Conservation (phyloP, 1,140 invertebrate species). For the Luehdorfia chinensis region DNA sequence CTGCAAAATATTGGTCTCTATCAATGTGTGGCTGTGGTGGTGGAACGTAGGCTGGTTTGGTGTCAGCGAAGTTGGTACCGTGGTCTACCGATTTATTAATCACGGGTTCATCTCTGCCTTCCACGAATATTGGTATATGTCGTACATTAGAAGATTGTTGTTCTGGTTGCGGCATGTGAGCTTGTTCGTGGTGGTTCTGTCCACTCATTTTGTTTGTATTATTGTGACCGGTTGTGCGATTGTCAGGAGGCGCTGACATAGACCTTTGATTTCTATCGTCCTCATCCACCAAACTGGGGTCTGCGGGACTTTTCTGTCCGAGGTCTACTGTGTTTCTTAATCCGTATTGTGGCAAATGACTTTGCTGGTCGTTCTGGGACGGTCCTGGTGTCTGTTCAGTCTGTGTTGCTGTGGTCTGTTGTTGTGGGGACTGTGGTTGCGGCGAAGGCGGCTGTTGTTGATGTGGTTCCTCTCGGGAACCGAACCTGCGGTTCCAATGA, state of each 20-base stretch:
- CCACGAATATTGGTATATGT: slow-evolving; percentile 92
- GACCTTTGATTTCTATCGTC: slow-evolving; percentile 80
- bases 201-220: slow-evolving; percentile 66
- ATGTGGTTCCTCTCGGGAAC: slow-evolving; percentile 46
- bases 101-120: slow-evolving; percentile 87
- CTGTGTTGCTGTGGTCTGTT: slow-evolving; percentile 73
- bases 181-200: slow-evolving; percentile 48
- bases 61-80: slow-evolving; percentile 56
- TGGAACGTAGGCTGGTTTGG: slow-evolving; percentile 49
- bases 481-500: slow-evolving; percentile 72
- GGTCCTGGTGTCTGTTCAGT: slow-evolving; percentile 57
- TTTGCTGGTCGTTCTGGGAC: slow-evolving; percentile 36
- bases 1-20: slow-evolving; percentile 65
- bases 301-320: slow-evolving; percentile 81
- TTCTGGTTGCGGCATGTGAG: slow-evolving; percentile 45
- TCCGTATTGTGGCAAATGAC: slow-evolving; percentile 81
- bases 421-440: slow-evolving; percentile 43
- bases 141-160: slow-evolving; percentile 77
- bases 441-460: slow-evolving; percentile 34
- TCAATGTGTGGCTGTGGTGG: slow-evolving; percentile 60
- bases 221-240: slow-evolving; percentile 42
- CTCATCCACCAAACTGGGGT: slow-evolving; percentile 74
- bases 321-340: slow-evolving; percentile 87
- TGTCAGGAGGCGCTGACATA: slow-evolving; percentile 82
- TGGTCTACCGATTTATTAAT: slow-evolving; percentile 78